Base-by-base conservation (phyloP, 2,113 vertebrate species). In the Corydoras maculifer region DNA sequence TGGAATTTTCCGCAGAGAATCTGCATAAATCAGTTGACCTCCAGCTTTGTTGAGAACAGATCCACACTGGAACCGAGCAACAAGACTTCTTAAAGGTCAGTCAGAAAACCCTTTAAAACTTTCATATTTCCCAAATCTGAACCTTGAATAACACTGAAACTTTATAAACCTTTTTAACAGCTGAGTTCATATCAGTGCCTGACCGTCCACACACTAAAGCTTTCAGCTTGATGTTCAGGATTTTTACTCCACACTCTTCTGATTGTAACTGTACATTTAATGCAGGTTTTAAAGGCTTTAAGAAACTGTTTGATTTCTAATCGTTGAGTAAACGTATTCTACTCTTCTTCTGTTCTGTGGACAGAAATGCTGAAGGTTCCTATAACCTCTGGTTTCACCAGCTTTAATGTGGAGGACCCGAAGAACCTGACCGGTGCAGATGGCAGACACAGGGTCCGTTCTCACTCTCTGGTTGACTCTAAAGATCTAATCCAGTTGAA, bases 361-460 rank as follows among this genome's bases (percentile, higher is more conserved):
- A 53, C 10, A 74, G 72, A 76, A 29, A 88, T 88, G 87, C 81
- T 87, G 50, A 48, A 80, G 10, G 55, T 87, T 69, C 70, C 82
- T 57, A 78, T 79, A 69, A 74, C 67, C 2, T 75, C 66, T 0
- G 78, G 81, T 30, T 84, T 86, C 53, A 79, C 76, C 70, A 76
- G 69, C n/a, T 83, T 81, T 74, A 78, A 78, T 61, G 78, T 71
- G 4, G 71, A 79, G 62, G 78, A 76, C 72, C 70, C 78, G 80
- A 58, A 35, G 65, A 78, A 54, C 58, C 25, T 54, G 79, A 25
- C 50, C 62, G 9, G 79, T 65, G n/a, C 31, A 82, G 64, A 77
- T 35, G 25, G 15, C 29, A 57, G 61, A 29, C 51, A 25, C 5
- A 85, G 87, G 75, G 84, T 84, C 63, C 86, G 87, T 9, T 88